phyloP scores from a whole-genome alignment of 2,888 invertebrate genomes.

The Cheilosia soror region DNA sequence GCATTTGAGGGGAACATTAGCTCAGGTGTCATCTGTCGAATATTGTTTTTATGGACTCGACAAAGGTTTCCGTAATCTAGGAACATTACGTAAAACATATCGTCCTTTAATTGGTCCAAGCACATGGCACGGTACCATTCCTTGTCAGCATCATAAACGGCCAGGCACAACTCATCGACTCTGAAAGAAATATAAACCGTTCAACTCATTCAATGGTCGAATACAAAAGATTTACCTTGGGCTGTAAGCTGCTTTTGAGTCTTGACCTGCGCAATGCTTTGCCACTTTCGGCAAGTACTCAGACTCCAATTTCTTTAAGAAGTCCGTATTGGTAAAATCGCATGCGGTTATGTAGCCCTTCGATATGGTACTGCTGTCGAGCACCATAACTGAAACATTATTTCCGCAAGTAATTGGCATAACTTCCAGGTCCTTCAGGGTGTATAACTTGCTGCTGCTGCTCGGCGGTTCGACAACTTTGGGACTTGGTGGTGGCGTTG shows the following conservation, averaged over 20 bases:
- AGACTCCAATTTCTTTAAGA: conserved; percentile 67
- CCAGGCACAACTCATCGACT: conserved; percentile 77
- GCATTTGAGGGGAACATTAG: conserved; percentile 77
- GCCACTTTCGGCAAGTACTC: conserved; percentile 63
- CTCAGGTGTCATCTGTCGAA: conserved; percentile 76
- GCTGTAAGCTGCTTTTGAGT: conserved; percentile 63
- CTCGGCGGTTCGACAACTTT: not conserved
- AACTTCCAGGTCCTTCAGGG: conserved; percentile 74
- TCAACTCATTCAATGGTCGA: not conserved
- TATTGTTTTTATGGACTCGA: conserved; percentile 73
- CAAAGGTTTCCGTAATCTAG: conserved; percentile 77
- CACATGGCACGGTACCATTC: conserved; percentile 79
- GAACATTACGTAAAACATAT: conserved; percentile 76
- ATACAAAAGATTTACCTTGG: conserved; percentile 74
- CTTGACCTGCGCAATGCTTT: conserved; percentile 71
- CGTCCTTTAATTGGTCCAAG: conserved; percentile 64
- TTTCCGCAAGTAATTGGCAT: conserved; percentile 76
- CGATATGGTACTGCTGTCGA: conserved; percentile 75
- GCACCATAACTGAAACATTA: conserved; percentile 70
- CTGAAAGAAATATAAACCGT: conserved; percentile 50
- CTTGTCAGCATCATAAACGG: conserved; percentile 76
- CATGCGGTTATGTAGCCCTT: conserved; percentile 76
- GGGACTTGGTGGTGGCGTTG: conserved; percentile 25
- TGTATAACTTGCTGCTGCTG: conserved; percentile 27
- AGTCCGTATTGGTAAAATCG: conserved; percentile 66